phyloP scores from a whole-genome alignment of 2,113 vertebrate genomes.

The Eleginops maclovinus region DNA sequence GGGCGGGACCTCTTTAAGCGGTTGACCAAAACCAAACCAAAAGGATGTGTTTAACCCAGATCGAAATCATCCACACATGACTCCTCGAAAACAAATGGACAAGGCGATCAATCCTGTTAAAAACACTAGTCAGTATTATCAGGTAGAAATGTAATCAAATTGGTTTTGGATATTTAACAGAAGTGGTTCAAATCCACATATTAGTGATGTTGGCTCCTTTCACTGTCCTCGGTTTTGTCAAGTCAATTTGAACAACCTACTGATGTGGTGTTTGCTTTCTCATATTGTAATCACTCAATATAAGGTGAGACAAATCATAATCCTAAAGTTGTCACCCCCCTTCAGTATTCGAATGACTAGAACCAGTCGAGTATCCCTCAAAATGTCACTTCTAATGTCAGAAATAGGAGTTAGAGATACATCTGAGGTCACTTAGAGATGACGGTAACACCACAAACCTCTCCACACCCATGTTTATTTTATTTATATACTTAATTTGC shows the following conservation, averaged over 20 bases:
- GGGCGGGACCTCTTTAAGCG: too few species aligned
- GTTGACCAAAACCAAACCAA: too few species aligned
- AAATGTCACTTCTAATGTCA: slow-evolving; percentile 3
- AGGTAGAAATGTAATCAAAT: not conserved
- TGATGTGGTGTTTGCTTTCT: not conserved
- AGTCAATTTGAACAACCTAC: not conserved
- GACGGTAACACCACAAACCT: slow-evolving; percentile 8
- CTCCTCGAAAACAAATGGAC: too few species aligned
- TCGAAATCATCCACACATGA: too few species aligned
- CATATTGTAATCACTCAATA: too few species aligned
- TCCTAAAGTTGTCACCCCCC: not conserved
- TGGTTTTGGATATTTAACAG: not conserved
- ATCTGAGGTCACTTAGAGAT: slow-evolving; percentile 3
- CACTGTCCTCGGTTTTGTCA: not conserved
- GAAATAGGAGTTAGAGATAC: not conserved
- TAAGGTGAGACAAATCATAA: not conserved
- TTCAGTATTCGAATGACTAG: slow-evolving; percentile 1
- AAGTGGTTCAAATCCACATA: not conserved
- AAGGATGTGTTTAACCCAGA: too few species aligned
- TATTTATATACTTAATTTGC: too few species aligned
- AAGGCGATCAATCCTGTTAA: too few species aligned
- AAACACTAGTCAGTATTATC: not conserved
- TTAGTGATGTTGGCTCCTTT: too few species aligned
- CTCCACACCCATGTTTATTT: too few species aligned
- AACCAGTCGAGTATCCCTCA: slow-evolving; percentile 2